These are phyloP conservation scores for Lepidocyrtoides sp. DNA, from an alignment of 2,888 invertebrate genomes.

Conservation along the genomic window DNA sequence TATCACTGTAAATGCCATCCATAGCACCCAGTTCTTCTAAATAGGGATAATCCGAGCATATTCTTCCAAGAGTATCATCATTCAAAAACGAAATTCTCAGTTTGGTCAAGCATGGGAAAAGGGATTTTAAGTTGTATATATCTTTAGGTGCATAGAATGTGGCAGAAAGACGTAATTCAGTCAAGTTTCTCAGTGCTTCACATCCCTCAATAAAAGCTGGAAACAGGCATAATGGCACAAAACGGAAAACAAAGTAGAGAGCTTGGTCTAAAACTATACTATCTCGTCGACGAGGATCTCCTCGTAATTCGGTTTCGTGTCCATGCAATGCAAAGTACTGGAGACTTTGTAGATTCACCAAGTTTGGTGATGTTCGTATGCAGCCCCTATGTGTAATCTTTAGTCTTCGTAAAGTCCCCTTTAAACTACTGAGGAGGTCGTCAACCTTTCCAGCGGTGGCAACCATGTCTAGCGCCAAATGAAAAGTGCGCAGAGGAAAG, in stretches of 20 bases:
- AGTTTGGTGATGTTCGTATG: constrained; percentile 52
- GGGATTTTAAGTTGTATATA: constrained; percentile 55
- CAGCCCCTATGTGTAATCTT: constrained; percentile 70
- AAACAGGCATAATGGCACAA: constrained; percentile 59
- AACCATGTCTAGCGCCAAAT: constrained; percentile 62
- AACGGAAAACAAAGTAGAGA: constrained; percentile 62
- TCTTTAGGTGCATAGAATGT: constrained; percentile 64
- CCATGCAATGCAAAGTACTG: constrained; percentile 68
- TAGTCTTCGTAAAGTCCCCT: constrained; percentile 47
- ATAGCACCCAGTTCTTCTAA: constrained; percentile 64
- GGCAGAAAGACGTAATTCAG: constrained; percentile 50
- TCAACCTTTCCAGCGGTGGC: constrained; percentile 52
- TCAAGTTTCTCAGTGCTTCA: constrained; percentile 33
- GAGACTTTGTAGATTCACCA: constrained; percentile 57
- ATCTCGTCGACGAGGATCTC: constrained; percentile 27
- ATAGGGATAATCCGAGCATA: constrained; percentile 68
- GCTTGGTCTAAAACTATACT: constrained; percentile 61
- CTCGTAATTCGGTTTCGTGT: constrained; percentile 56
- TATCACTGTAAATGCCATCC: constrained; percentile 71
- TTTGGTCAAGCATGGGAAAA: constrained; percentile 72
- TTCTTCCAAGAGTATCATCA: constrained; percentile 69
- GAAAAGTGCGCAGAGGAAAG: constrained; percentile 61
- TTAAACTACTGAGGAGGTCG: constrained; percentile 41
- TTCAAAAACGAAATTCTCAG: constrained; percentile 68
- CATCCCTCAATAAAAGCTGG: constrained; percentile 53